These are phyloP conservation scores for Eretmocerus hayati DNA, from an alignment of 2,888 invertebrate species.

Conservation along the genomic window DNA sequence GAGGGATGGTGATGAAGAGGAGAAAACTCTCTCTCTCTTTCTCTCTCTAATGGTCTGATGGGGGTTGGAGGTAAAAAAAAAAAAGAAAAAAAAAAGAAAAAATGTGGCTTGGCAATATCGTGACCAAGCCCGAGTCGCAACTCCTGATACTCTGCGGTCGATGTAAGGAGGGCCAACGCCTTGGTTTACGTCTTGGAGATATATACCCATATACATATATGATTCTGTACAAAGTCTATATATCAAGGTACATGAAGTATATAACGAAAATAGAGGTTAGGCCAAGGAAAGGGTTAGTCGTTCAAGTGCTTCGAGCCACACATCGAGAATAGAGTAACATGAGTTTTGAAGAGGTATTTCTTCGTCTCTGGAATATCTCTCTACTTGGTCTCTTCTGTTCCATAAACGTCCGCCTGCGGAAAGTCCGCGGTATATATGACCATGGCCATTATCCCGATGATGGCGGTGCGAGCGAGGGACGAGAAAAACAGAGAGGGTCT, in stretches of 20 bases:
- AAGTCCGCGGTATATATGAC: too few relatives aligned
- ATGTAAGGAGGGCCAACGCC: conserved; percentile 27
- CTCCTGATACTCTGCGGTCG: conserved; percentile 22
- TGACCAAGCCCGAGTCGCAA: conserved; percentile 12
- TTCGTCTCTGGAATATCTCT: conserved; percentile 1
- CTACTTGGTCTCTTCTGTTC: conserved; percentile 1
- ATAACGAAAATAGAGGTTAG: not conserved
- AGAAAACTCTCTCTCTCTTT: too few relatives aligned
- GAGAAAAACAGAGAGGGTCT: conserved; percentile 2
- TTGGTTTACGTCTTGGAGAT: not conserved
- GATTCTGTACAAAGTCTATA: too few relatives aligned
- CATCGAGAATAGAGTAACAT: conserved; percentile 39
- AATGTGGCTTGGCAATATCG: not conserved
- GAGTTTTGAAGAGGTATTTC: conserved; percentile 22
- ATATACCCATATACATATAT: too few relatives aligned
- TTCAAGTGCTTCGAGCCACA: conserved; percentile 47
- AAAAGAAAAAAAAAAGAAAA: conserved; percentile 9
- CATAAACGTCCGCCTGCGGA: too few relatives aligned
- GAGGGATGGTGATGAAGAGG: too few relatives aligned
- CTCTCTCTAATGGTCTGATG: too few relatives aligned
- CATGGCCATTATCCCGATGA: conserved; percentile 39
- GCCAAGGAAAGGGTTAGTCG: conserved; percentile 42
- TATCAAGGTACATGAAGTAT: not conserved
- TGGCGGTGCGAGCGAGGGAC: conserved; percentile 22
- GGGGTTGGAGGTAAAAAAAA: not conserved